phyloP scores from a whole-genome alignment of 2,113 vertebrate genomes.

The Neotragus pygmaeus region DNA sequence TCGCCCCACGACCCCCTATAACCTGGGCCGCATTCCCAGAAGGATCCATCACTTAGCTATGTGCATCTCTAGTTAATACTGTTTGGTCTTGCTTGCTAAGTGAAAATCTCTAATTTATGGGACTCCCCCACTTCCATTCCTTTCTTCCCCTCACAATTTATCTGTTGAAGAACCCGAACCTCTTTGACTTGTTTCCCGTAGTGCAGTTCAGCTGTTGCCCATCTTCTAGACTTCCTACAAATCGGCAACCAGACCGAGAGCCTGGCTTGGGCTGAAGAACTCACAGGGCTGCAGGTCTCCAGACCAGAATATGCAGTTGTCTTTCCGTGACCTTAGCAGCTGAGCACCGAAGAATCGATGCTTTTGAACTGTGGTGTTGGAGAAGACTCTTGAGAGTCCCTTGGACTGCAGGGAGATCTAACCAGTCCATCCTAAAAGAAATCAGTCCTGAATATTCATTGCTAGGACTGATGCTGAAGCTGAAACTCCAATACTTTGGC shows the following conservation, averaged over 20 bases:
- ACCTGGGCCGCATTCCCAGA: neutral
- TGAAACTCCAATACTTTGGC: neutral
- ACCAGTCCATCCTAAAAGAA: neutral
- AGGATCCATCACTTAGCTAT: neutral
- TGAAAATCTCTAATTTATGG: neutral
- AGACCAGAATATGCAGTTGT: neutral
- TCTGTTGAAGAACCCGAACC: neutral
- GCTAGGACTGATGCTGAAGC: neutral
- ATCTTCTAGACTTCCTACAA: neutral
- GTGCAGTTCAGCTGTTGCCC: neutral
- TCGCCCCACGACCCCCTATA: accelerated
- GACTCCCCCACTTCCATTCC: neutral
- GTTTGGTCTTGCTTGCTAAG: neutral
- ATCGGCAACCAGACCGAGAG: neutral
- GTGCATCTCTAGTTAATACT: neutral
- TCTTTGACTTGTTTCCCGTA: neutral
- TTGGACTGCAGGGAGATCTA: neutral
- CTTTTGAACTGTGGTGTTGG: neutral
- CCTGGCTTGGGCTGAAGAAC: neutral
- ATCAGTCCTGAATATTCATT: neutral
- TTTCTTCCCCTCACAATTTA: neutral
- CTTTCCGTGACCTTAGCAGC: neutral
- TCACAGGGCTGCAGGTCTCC: neutral
- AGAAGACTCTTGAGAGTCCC: neutral
- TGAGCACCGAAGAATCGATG: neutral